A percentile compares a stretch with the other conserved stretches of the same genome.
phyloP scores from a whole-genome alignment of 2,113 vertebrate genomes.

The Oostethus manadensis region DNA sequence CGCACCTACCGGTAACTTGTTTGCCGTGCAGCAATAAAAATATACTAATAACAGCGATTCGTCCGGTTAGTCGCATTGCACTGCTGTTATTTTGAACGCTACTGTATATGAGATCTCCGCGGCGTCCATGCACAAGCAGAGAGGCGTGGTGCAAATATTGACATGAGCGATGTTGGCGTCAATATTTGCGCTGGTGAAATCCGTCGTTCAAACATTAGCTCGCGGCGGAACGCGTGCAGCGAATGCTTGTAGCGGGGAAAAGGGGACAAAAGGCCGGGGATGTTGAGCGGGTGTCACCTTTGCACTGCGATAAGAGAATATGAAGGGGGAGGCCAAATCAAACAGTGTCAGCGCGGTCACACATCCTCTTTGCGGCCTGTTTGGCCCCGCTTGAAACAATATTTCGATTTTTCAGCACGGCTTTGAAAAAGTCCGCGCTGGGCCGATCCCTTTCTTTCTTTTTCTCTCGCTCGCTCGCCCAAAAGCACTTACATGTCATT shows the following conservation, averaged over 20 bases:
- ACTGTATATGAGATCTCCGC: constrained; percentile 36
- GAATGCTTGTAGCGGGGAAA: constrained; percentile 41
- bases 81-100: no score
- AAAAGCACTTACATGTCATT: constrained; percentile 57
- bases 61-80: no score
- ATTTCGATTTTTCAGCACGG: constrained; percentile 67
- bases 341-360: constrained; percentile 45
- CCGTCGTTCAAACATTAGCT: constrained; percentile 33
- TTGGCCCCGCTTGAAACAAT: constrained; percentile 65
- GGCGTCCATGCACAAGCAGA: constrained; percentile 33
- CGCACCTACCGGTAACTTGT: no score
- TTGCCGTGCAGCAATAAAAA: no score
- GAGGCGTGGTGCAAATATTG: constrained; percentile 57
- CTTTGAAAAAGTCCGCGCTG: constrained; percentile 47
- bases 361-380: constrained; percentile 47
- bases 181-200: constrained; percentile 40
- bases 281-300: constrained; percentile 46
- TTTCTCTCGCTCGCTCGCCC: constrained; percentile 17
- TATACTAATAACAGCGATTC: no score
- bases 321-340: constrained; percentile 57
- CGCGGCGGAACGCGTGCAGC: constrained; percentile 32
- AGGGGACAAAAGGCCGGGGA: constrained; percentile 44
- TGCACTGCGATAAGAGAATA: constrained; percentile 55
- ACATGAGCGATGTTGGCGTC: constrained; percentile 36
- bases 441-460: constrained; percentile 25